Evolutionary conservation across 2,797 vertebrate genomes (phyloP), one percentile per base, ranked within the genome.

Genomic region (Coreius guichenoti): DNA sequence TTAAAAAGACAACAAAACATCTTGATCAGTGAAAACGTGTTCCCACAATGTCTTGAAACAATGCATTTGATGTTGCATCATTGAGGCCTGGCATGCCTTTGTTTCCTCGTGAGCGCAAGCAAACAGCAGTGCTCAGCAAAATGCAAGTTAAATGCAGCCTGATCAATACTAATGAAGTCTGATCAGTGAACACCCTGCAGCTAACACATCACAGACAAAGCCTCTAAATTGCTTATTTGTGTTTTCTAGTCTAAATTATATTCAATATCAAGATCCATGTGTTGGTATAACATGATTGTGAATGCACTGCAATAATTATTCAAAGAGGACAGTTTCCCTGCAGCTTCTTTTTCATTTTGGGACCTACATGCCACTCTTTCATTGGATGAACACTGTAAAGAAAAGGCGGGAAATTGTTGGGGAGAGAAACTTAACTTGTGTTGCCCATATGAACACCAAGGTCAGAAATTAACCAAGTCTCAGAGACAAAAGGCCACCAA

Each of bases 161-260:
- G 84, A 89, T 91, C 89, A 88, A 88, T 90, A 87, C 85, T 86
- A 80, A 87, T 76, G 82, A 88, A 84, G 79, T 86, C 26, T 61
- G 76, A 86, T 85, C 76, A 73, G 76, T 73, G 76, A 83, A 88
- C 84, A 39, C 61, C 76, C 73, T 49, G 74, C 84, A 88, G 82
- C 19, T 70, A 81, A 81, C 81, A 78, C 81, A 79, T 63, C 74
- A 56, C 86, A 85, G 63, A 69, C 70, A 49, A 77, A 81, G 73
- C 33, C 47, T 82, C 68, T 9, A 73, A 76, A 86, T 49, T 72
- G 85, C 49, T 65, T 79, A 68, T 29, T 65, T 33, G 26, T 39
- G 75, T 79, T 70, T 65, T 72, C 19, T n/a, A 67, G 75, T 74
- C 56, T 75, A 47, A 36, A 65, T 65, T 36, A 65, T 83, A 75